Base-by-base conservation (phyloP, 2,888 invertebrate genomes). In the Nasonovia ribisnigri region DNA sequence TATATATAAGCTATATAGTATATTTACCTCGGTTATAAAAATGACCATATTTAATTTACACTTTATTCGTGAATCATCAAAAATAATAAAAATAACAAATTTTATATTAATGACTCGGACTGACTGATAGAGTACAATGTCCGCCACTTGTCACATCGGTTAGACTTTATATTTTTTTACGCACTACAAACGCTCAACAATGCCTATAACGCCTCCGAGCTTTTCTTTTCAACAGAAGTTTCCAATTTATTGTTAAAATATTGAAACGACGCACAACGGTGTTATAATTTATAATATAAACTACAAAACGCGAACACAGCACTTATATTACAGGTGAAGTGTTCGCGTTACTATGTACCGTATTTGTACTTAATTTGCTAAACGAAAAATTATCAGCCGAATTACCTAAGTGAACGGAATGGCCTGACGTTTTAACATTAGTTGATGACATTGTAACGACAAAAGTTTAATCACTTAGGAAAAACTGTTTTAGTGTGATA, bases 31-130 rank as follows among this genome's bases (percentile, higher is more conserved):
- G 0, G 3, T 77, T 36, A 36, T 90, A 90, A 77, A 90, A 51
- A 84, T 48, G 13, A 42, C 48, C 51, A 29, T 91, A 54, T 91
- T 43, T 91, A 77, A 91, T 84, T 91, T 84, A 91, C n/a, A 51
- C 29, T 84, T 51, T 84, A 84, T 84, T 84, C 51, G 29, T 84
- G 20, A 90, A 90, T 84, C 77, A 77, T 51, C 11, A 57, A 89
- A 89, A 57, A 57, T 57, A 77, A 77, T 54, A 16, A 13, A n/a
- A 77, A 77, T 36, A 77, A 67, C 16, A 36, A 29, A 48, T 26
- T 36, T 36, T 26, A 51, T 36, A 90, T 90, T 90, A 51, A 77
- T 77, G 90, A 77, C 87, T 87, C 8, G n/a, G 87, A 20, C 36
- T 77, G 87, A 20, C 36, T 77, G 77, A 8, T 36, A 36, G 16